A percentile compares a stretch with the other conserved stretches of the same genome.
Conservation (phyloP, 2,797 vertebrate genomes). For the Peromyscus aztecus region DNA sequence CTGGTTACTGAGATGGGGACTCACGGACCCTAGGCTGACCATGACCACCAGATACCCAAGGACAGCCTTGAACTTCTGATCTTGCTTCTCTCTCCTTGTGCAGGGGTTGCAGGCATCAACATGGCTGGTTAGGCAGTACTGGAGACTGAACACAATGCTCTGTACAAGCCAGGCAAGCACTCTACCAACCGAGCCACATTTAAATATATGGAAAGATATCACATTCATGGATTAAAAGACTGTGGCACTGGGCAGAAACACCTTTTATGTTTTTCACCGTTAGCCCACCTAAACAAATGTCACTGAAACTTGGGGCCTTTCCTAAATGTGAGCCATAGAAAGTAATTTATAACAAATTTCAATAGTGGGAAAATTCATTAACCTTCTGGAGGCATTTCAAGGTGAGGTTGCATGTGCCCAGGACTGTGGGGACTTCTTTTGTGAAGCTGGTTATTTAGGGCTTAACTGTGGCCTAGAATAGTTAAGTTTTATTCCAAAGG, state of each 20-base stretch:
- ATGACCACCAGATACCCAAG: neutral
- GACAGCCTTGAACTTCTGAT: neutral
- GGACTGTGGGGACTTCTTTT: neutral
- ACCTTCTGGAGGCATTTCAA: neutral
- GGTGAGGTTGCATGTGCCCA: neutral
- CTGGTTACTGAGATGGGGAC: neutral
- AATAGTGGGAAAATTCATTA: conserved; percentile 29
- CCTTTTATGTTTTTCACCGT: conserved; percentile 6
- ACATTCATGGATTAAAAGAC: conserved; percentile 9
- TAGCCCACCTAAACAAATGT: neutral
- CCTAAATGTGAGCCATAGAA: conserved; percentile 6
- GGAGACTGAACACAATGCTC: neutral
- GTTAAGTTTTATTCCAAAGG: conserved; percentile 10
- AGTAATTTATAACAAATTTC: conserved; percentile 30
- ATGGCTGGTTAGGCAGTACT: neutral
- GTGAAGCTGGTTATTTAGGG: neutral
- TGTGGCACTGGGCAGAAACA: neutral
- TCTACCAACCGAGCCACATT: neutral
- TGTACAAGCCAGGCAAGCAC: neutral
- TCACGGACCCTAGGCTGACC: neutral
- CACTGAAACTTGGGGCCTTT: neutral
- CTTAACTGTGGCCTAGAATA: neutral
- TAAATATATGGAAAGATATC: neutral
- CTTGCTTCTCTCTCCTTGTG: neutral
- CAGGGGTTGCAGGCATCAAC: neutral